Conservation (phyloP, 2,113 vertebrate genomes). For the Cygnus atratus region DNA sequence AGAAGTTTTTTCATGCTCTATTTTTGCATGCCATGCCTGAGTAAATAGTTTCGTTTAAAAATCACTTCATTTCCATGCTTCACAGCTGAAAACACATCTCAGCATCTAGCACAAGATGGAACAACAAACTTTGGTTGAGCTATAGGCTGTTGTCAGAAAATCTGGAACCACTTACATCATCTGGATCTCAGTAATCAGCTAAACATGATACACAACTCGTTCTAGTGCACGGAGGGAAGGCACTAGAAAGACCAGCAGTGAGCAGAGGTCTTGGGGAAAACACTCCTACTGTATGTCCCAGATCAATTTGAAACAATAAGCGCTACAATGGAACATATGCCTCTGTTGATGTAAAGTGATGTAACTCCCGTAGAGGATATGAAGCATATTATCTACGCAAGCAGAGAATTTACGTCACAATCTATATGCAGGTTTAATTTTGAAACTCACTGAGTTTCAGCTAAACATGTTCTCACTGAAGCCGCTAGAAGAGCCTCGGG, state of each 20-base stretch:
- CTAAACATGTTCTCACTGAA: background rate
- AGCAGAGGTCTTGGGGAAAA: background rate
- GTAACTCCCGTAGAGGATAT: background rate
- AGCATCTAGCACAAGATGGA: background rate
- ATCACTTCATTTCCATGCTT: background rate
- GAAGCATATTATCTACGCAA: background rate
- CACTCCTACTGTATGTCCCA: background rate
- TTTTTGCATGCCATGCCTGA: background rate
- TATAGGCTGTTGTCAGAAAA: background rate
- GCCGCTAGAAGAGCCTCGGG: background rate
- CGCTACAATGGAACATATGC: background rate
- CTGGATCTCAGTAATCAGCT: background rate
- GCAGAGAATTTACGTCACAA: background rate
- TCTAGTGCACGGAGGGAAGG: background rate
- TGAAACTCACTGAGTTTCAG: background rate
- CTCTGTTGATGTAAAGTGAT: background rate
- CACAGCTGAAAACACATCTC: conserved; percentile 5
- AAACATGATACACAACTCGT: background rate
- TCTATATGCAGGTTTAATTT: background rate
- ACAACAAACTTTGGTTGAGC: background rate
- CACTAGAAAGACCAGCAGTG: background rate
- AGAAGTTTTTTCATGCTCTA: background rate
- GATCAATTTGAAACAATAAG: background rate
- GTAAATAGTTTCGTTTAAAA: background rate
- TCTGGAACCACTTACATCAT: background rate